Evolutionary conservation across 2,797 vertebrate genomes (phyloP).

Genomic region (Apodemus agrarius): DNA sequence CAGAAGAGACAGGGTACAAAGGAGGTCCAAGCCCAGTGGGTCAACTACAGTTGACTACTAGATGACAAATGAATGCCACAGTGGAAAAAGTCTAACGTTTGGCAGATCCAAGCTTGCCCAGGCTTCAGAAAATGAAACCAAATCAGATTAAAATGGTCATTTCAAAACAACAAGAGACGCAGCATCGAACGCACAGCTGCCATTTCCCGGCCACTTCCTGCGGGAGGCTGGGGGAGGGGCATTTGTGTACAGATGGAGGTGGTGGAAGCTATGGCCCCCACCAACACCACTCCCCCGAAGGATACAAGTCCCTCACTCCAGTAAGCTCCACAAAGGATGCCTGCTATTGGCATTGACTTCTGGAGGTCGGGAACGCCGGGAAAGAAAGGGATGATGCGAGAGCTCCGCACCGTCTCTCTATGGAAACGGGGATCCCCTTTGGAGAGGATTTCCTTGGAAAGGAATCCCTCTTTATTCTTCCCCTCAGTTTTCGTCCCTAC

Average conservation of each 20-base stretch:
- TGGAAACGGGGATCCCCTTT: slow-evolving; percentile 73
- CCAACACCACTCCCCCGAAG: background rate
- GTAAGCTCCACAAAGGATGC: slow-evolving; percentile 62
- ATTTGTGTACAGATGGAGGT: slow-evolving; percentile 78
- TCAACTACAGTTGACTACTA: slow-evolving; percentile 52
- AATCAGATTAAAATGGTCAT: slow-evolving; percentile 86
- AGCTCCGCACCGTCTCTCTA: slow-evolving; percentile 4
- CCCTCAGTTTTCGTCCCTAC: background rate
- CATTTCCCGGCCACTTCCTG: slow-evolving; percentile 88
- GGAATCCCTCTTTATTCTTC: slow-evolving; percentile 68
- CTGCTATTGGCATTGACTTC: background rate
- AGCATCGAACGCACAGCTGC: slow-evolving; percentile 84
- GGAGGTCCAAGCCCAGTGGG: slow-evolving; percentile 1
- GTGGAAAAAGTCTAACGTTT: background rate
- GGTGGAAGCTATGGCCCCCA: slow-evolving; percentile 49
- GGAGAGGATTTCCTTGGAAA: slow-evolving; percentile 43
- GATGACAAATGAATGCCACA: slow-evolving; percentile 57
- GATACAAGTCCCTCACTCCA: slow-evolving; percentile 59
- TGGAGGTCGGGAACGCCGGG: background rate
- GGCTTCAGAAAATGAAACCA: slow-evolving; percentile 82
- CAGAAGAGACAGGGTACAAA: slow-evolving; percentile 1
- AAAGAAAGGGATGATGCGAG: slow-evolving; percentile 24
- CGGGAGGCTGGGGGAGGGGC: slow-evolving; percentile 78
- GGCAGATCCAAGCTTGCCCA: slow-evolving; percentile 61
- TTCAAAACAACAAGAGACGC: slow-evolving; percentile 85